Evolutionary conservation across 2,113 vertebrate genomes (phyloP).

Genomic region (Coregonus clupeaformis): DNA sequence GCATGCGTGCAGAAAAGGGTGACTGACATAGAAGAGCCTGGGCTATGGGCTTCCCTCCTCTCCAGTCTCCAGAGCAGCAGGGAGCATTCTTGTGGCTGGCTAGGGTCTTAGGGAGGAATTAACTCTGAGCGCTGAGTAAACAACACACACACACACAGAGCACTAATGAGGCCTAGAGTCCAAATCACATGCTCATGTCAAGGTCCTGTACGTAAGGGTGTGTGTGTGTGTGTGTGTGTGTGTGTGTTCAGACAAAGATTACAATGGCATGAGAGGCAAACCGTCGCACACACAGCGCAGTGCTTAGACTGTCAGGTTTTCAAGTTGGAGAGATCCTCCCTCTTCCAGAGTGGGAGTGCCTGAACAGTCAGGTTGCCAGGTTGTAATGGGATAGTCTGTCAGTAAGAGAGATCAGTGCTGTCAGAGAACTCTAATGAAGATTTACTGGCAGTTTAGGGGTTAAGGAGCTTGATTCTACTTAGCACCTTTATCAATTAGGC

Average conservation of each 20-base stretch:
- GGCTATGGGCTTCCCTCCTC: too few species aligned
- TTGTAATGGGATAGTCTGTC: not conserved
- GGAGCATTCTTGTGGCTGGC: not conserved
- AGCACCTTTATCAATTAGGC: conserved; percentile 8
- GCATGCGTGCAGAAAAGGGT: too few species aligned
- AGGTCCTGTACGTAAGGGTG: conserved; percentile 19
- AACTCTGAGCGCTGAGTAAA: conserved; percentile 17
- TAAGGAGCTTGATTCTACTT: not conserved
- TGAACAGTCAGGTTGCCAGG: not conserved
- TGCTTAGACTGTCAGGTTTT: not conserved
- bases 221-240: too few species aligned
- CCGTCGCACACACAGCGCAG: conserved; percentile 6
- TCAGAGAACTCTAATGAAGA: not conserved
- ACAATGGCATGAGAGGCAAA: not conserved
- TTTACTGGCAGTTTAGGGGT: conserved; percentile 9
- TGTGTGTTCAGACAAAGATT: not conserved
- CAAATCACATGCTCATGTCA: conserved; percentile 25
- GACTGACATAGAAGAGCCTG: too few species aligned
- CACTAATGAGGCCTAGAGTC: conserved; percentile 27
- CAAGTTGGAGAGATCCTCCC: not conserved
- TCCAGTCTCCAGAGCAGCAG: not conserved
- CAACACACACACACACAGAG: conserved; percentile 1
- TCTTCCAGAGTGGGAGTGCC: not conserved
- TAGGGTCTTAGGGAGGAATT: too few species aligned
- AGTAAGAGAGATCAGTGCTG: not conserved